Evolutionary conservation across 2,888 invertebrate genomes (phyloP).

Genomic region (Papilio protenor): DNA sequence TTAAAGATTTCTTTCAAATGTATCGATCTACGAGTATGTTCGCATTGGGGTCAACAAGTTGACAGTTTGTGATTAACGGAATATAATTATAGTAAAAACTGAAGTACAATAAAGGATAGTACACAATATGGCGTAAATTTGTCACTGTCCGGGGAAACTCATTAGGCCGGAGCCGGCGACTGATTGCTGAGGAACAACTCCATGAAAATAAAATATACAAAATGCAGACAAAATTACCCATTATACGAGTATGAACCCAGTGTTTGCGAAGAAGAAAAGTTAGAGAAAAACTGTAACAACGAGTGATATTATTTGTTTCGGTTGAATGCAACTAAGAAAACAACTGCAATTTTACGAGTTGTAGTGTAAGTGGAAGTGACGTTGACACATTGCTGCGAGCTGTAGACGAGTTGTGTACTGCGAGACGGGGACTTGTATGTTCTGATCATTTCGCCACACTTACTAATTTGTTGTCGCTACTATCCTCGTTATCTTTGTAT

Average conservation of each 20-base stretch:
- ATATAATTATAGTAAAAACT: slow-evolving; percentile 4
- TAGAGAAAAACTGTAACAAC: neutral
- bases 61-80: neutral
- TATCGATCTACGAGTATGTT: neutral
- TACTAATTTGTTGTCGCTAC: no score
- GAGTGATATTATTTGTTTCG: neutral
- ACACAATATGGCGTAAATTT: neutral
- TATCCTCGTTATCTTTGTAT: no score
- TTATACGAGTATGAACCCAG: neutral
- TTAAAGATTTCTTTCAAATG: neutral
- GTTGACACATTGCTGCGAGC: slow-evolving; percentile 6
- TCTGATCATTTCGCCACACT: no score
- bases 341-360: neutral
- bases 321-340: neutral
- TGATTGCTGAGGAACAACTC: slow-evolving; percentile 8
- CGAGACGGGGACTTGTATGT: no score
- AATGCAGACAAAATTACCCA: neutral
- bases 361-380: neutral
- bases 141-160: slow-evolving; percentile 24
- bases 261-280: neutral
- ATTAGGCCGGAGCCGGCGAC: slow-evolving; percentile 16
- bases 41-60: neutral
- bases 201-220: neutral
- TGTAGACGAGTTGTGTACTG: neutral
- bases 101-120: neutral